Evolutionary conservation across 1,140 invertebrate genomes (phyloP), one percentile per base, ranked within the genome.

Genomic region (Frieseomelitta varia): DNA sequence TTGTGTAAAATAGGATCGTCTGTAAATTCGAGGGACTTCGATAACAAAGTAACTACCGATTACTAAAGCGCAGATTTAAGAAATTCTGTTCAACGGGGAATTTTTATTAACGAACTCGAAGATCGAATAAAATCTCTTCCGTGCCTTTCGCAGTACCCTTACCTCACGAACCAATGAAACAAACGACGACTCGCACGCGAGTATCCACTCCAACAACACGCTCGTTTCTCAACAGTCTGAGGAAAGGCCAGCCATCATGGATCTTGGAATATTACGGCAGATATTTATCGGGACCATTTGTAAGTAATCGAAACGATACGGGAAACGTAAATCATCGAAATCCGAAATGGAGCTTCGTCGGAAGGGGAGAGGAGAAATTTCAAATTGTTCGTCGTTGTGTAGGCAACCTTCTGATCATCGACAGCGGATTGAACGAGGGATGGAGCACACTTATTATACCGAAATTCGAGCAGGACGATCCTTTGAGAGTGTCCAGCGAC

Each of bases 381-480:
- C 4, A 65, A 68, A 55, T 68, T 55, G 30, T 55, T 53, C 21
- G 4, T 76, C 74, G 34, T 76, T 84, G 21, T 76, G 19, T 24
- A 95, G 94, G 94, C 87, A 94, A 94, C 86, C 88, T 95, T n/a
- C 86, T 95, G 73, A 91, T 94, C 76, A 88, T 94, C 79, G 94
- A 94, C 65, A 92, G 92, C 55, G 94, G 94, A 63, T 91, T 94
- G 74, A 91, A 94, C 86, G 94, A 95, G 77, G 94, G 94, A 87
- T 95, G 94, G 94, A 92, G 92, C 67, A 94, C 94, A 0, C 92
- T 94, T 19, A 93, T 92, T 72, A 88, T 95, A 51, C 91, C 92
- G 51, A 94, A 94, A 87, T 92, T 95, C 77, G 90, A 91, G 17
- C 76, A 77, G 1, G 90, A 91, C 21, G 93, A 94, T 81, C 90